Evolutionary conservation across 2,888 invertebrate species (phyloP).

Genomic region (Monopis laevigella): DNA sequence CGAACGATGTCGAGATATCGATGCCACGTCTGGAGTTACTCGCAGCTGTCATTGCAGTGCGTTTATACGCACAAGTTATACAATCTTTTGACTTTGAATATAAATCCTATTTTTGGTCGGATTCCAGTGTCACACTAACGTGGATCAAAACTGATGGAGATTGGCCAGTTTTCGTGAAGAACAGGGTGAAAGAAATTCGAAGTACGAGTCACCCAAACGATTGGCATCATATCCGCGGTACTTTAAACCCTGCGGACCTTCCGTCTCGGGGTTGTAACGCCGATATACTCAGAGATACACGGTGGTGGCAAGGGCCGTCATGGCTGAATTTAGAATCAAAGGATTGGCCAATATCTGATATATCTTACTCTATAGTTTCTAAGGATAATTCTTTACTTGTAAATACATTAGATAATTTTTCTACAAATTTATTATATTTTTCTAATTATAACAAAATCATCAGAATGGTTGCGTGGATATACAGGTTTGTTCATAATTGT

Average conservation of each 20-base stretch:
- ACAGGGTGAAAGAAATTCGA: slow-evolving; percentile 13
- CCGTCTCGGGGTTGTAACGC: slow-evolving; percentile 12
- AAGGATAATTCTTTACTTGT: neutral
- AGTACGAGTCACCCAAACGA: neutral
- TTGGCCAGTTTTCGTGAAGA: slow-evolving; percentile 12
- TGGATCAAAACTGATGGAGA: slow-evolving; percentile 8
- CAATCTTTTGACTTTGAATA: neutral
- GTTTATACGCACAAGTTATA: slow-evolving; percentile 3
- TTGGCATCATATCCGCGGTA: slow-evolving; percentile 13
- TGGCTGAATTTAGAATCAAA: slow-evolving; percentile 6
- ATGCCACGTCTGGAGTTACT: slow-evolving; percentile 13
- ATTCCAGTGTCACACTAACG: slow-evolving; percentile 4
- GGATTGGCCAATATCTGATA: slow-evolving; percentile 3
- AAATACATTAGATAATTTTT: neutral
- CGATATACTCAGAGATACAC: slow-evolving; percentile 1
- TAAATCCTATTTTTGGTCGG: slow-evolving; percentile 5
- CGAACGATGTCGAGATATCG: neutral
- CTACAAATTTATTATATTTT: slow-evolving; percentile 1
- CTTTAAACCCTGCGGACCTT: slow-evolving; percentile 12
- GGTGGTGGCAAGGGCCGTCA: slow-evolving; percentile 12
- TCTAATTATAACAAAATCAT: slow-evolving; percentile 11
- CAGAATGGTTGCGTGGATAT: slow-evolving; percentile 13
- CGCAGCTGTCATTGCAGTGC: slow-evolving; percentile 7
- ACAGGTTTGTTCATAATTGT: neutral
- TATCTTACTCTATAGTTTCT: neutral